Evolutionary conservation across 2,113 vertebrate genomes (phyloP), one percentile per base, ranked within the genome.

Genomic region (Electrona antarctica): DNA sequence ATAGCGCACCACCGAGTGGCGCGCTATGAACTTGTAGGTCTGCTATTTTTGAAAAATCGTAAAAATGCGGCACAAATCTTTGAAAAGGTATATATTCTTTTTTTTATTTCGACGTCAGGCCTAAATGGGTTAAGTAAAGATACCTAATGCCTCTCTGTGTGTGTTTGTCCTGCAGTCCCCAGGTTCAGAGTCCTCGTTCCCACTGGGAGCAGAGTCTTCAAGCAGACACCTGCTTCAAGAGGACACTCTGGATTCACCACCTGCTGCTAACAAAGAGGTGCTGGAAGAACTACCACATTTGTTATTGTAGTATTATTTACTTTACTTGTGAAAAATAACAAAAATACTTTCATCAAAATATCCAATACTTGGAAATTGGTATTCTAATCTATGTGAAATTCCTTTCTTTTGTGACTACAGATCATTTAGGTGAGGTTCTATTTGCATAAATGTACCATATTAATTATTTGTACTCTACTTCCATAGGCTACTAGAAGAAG

Each of bases 401-500:
- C 8, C 49, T 10, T 11, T 28, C 8, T 12, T 29, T 60, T 12
- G 51, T 8, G 21, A n/a, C 15, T 48, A 7, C 52, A n/a, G 13
- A 3, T 55, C 6, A 55, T 55, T 55, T 21, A 47, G 14, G 21
- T 41, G 49, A 49, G 55, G 11, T 50, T 0, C 14, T 73, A 12
- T 59, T 52, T 65, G 28, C 56, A 71, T 54, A 6, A 72, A 41
- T 21, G 33, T 41, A 41, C 33, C 33, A 41, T 41, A 12, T 10
- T 78, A 7, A 71, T 6, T 7, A 28, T n/a, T 74, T 93, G 21
- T 58, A 76, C 80, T 55, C 93, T 93, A 72, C 86, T 93, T 92
- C 82, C 90, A 92, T 91, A 99, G 97, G 94, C 96, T 87, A 95
- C 96, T 87, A 95, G 94, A 87, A 98, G 94, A 93, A 97, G 94